Base-by-base conservation (phyloP, 2,113 vertebrate species). In the Pygoscelis antarcticus region DNA sequence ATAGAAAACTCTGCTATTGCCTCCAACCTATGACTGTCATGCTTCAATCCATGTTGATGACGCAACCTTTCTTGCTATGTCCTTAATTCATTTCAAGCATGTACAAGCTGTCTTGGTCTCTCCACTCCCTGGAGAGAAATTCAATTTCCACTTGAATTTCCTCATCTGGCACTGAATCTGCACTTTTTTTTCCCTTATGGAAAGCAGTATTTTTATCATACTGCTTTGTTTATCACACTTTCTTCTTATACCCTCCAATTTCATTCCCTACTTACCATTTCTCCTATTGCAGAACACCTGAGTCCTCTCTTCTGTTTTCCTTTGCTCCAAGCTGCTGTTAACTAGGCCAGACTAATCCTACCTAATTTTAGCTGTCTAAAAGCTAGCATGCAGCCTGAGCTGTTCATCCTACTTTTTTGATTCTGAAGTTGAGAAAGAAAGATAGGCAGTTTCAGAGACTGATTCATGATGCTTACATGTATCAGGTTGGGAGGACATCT, bases 391-490 rank as follows among this genome's bases (percentile, higher is more conserved):
- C 36, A 61, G 25, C 52, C 66, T 90, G 61, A 93, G 52, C 57
- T 80, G 11, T 27, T 79, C 79, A 92, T 88, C 38, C 47, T 71
- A 29, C 8, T 6, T 79, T 65, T 76, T 78, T 29, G 30, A 26
- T 79, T 76, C 38, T 76, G 57, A 89, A 62, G 9, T 70, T 81
- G 49, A 60, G 69, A 51, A 42, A 60, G 32, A 72, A 70, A 89
- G 11, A 54, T 3, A 54, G 13, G 7, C 10, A 23, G 5, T 87
- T 85, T 90, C 64, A 66, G 62, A 71, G 52, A 70, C 6, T 27
- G n/a, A 51, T 87, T 71, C 19, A 55, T 0, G 0, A 44, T 51
- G 9, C 2, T 75, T 40, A 40, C 0, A 0, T 58, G 18, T 29
- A 13, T 91, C 38, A 66, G 64, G 20, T 75, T 20, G 30, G 15